These are phyloP conservation scores for Sarcophaga subvicina DNA, from an alignment of 2,888 invertebrate genomes.

Conservation along the genomic window DNA sequence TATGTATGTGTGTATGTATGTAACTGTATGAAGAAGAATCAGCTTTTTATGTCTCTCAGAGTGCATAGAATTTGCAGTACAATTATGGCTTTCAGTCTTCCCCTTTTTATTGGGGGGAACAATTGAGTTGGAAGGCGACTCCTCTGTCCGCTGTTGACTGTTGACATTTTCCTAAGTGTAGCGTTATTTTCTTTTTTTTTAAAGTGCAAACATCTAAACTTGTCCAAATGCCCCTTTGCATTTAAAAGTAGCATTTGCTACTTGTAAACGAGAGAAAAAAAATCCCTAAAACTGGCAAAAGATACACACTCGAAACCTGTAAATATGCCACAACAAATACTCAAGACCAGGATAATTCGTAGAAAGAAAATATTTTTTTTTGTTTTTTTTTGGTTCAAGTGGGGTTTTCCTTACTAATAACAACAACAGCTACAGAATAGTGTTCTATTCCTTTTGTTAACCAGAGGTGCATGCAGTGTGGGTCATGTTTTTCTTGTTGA, in stretches of 20 bases:
- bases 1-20: no score
- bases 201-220: not conserved
- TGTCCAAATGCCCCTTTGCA: not conserved
- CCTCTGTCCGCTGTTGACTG: no score
- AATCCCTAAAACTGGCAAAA: conserved; percentile 25
- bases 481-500: conserved; percentile 33
- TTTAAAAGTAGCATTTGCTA: conserved; percentile 51
- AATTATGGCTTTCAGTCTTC: no score
- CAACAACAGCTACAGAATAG: not conserved
- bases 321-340: not conserved
- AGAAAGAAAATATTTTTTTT: conserved; percentile 14
- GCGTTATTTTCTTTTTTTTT: conserved; percentile 18
- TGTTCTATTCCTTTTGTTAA: not conserved
- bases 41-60: no score
- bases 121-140: no score
- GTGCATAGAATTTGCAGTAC: no score
- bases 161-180: not conserved
- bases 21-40: no score
- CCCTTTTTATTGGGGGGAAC: no score
- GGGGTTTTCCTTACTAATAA: conserved; percentile 12
- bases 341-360: conserved; percentile 47
- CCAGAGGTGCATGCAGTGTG: conserved; percentile 7
- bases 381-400: conserved; percentile 5
- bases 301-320: conserved; percentile 28
- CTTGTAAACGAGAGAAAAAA: conserved; percentile 47